These are phyloP conservation scores for Drosophila subpulchrella DNA, from an alignment of 1,140 invertebrate genomes.

Conservation along the genomic window DNA sequence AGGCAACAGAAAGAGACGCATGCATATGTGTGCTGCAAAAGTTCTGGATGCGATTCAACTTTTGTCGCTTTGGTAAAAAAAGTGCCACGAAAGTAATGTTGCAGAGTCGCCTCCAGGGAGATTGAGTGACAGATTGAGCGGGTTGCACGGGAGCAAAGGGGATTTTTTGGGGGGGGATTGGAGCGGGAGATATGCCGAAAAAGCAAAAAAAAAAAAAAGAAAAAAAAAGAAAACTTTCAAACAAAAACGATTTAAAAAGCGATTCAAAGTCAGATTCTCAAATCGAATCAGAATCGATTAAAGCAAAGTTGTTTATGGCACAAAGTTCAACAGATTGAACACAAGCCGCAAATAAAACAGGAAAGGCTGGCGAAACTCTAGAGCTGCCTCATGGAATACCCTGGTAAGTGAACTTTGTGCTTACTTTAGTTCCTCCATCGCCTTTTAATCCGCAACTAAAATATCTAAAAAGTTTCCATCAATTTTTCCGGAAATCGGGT, in stretches of 20 bases:
- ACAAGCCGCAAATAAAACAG: background rate
- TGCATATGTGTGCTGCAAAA: constrained; percentile 36
- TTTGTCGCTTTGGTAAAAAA: constrained; percentile 52
- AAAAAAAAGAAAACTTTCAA: constrained; percentile 42
- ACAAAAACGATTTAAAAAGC: constrained; percentile 80
- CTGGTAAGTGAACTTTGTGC: background rate
- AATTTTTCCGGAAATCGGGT: no score
- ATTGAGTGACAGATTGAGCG: constrained; percentile 71
- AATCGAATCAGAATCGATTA: constrained; percentile 63
- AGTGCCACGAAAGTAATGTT: constrained; percentile 67
- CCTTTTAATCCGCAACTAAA: constrained; percentile 6
- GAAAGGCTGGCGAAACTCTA: background rate
- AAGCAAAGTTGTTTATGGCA: constrained; percentile 55
- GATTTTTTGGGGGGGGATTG: background rate
- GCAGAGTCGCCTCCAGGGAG: constrained; percentile 61
- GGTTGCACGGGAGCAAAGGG: constrained; percentile 23
- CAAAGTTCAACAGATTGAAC: constrained; percentile 44
- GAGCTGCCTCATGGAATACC: background rate
- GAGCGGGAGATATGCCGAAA: constrained; percentile 17
- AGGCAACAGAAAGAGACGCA: constrained; percentile 3
- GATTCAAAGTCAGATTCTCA: constrained; percentile 69
- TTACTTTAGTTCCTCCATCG: background rate
- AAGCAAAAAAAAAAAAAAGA: background rate
- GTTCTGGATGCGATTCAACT: constrained; percentile 52
- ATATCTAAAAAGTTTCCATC: background rate